Conservation (phyloP, 2,888 invertebrate genomes). For the Eustalomyia histrio region DNA sequence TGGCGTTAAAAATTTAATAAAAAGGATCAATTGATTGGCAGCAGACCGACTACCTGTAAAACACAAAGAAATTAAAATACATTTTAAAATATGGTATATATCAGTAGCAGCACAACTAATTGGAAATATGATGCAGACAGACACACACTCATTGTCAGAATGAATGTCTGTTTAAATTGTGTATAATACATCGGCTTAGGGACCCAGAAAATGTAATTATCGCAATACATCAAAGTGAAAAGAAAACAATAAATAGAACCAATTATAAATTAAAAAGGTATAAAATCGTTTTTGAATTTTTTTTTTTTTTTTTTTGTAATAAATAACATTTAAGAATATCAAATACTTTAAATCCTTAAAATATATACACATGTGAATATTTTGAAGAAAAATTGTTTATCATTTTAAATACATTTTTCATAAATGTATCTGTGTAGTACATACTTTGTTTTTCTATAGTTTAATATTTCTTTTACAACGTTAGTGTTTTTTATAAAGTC, state of each 20-base stretch:
- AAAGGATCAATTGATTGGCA: slow-evolving; percentile 10
- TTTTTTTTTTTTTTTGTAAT: slow-evolving; percentile 14
- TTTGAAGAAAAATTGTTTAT: neutral
- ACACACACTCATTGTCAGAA: slow-evolving; percentile 3
- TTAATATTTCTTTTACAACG: slow-evolving; percentile 22
- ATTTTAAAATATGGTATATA: neutral
- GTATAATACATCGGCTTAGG: slow-evolving; percentile 13
- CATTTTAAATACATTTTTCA: slow-evolving; percentile 18
- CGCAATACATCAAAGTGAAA: slow-evolving; percentile 42
- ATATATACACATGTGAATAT: neutral
- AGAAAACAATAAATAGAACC: slow-evolving; percentile 43
- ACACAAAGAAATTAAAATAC: neutral
- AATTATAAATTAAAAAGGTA: slow-evolving; percentile 53
- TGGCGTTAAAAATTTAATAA: slow-evolving; percentile 33
- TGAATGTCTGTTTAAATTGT: neutral
- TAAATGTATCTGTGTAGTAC: slow-evolving; percentile 10
- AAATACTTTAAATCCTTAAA: slow-evolving; percentile 24
- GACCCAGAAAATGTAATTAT: neutral
- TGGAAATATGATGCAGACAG: slow-evolving; percentile 29
- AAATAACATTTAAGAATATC: slow-evolving; percentile 21
- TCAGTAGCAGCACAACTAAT: slow-evolving; percentile 51
- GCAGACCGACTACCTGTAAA: slow-evolving; percentile 32
- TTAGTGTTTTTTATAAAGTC: slow-evolving; percentile 33
- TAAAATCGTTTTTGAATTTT: slow-evolving; percentile 16
- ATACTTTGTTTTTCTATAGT: neutral